These are phyloP conservation scores for Zele albiditarsus DNA, from an alignment of 2,888 invertebrate species.

Conservation along the genomic window DNA sequence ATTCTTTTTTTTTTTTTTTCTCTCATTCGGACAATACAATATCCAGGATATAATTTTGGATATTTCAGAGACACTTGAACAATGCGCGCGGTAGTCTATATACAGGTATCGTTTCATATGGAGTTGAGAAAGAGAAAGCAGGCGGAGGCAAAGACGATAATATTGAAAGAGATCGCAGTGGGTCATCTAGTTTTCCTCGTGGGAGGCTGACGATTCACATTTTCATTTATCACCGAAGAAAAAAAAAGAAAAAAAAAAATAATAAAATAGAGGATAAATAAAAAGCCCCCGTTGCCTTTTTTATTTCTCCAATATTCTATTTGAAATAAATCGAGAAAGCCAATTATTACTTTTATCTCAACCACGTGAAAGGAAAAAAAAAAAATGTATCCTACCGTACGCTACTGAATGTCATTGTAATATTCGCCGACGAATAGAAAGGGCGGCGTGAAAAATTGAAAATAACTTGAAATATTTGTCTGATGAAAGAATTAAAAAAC, in stretches of 20 bases:
- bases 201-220: slow-evolving; percentile 36
- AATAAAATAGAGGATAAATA: neutral
- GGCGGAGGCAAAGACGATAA: slow-evolving; percentile 17
- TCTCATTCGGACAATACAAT: neutral
- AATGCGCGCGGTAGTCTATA: slow-evolving; percentile 20
- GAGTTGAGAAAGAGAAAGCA: neutral
- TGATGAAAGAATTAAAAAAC: neutral
- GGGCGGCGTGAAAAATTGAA: slow-evolving; percentile 3
- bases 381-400: slow-evolving; percentile 39
- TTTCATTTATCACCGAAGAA: slow-evolving; percentile 12
- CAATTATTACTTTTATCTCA: neutral
- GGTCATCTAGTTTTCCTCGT: slow-evolving; percentile 50
- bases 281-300: slow-evolving; percentile 9
- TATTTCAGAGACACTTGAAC: slow-evolving; percentile 21
- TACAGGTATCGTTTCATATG: slow-evolving; percentile 16
- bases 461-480: slow-evolving; percentile 16
- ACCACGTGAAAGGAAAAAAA: slow-evolving; percentile 41
- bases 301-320: neutral
- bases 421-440: slow-evolving; percentile 23
- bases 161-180: slow-evolving; percentile 22
- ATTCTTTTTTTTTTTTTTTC: slow-evolving; percentile 7
- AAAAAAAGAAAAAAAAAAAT: neutral
- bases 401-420: slow-evolving; percentile 56
- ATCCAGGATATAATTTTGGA: slow-evolving; percentile 14
- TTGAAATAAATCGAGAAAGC: neutral